Conservation (phyloP, 2,888 invertebrate genomes). For the Torymus auratus region DNA sequence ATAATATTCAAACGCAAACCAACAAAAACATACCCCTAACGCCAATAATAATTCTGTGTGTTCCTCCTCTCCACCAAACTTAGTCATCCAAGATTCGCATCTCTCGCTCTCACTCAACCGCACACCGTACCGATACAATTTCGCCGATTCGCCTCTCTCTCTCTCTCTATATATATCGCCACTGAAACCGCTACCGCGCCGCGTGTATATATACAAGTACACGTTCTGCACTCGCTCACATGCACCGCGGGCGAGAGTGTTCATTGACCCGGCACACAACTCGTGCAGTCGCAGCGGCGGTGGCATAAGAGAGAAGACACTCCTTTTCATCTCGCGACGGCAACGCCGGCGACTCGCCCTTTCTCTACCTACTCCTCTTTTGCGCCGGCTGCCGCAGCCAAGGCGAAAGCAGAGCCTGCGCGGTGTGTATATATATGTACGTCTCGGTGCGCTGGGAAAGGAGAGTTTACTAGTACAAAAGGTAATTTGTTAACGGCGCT, state of each 20-base stretch:
- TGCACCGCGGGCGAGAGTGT: constrained; percentile 12
- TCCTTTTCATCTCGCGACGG: constrained; percentile 48
- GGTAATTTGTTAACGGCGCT: constrained; percentile 36
- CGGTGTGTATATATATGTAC: too few species aligned
- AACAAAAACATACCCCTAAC: too few species aligned
- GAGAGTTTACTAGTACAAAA: neutral
- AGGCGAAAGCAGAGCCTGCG: too few species aligned
- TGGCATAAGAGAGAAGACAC: constrained; percentile 36
- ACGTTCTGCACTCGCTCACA: too few species aligned
- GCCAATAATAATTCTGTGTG: too few species aligned
- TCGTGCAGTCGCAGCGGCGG: neutral
- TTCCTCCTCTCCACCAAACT: neutral
- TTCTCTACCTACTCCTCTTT: constrained; percentile 8
- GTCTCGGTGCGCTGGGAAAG: constrained; percentile 18
- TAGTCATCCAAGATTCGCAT: constrained; percentile 24
- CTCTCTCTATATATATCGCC: neutral
- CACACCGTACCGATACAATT: constrained; percentile 30
- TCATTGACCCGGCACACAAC: constrained; percentile 46
- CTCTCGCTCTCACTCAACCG: constrained; percentile 11
- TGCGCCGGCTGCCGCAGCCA: too few species aligned
- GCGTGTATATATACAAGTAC: too few species aligned
- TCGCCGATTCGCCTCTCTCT: neutral
- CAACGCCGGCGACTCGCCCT: neutral
- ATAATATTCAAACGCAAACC: too few species aligned
- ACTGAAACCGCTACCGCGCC: too few species aligned